A percentile compares a stretch with the other conserved stretches of the same genome.
phyloP scores from a whole-genome alignment of 2,888 invertebrate species.

The Drosophila cyrtoloma region DNA sequence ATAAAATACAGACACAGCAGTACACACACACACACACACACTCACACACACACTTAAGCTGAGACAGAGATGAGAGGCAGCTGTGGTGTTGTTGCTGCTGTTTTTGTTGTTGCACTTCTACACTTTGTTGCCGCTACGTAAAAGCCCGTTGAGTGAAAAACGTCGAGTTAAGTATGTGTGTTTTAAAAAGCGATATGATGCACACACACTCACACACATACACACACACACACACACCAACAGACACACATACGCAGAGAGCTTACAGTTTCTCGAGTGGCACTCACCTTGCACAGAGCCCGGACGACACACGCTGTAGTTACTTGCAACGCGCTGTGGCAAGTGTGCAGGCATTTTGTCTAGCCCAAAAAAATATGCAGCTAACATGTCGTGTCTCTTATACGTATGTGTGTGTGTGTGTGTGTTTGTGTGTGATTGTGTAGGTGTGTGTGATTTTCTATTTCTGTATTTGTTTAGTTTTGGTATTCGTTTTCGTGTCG shows the following conservation, averaged over 20 bases:
- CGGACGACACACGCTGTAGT: slow-evolving; percentile 49
- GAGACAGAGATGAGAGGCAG: slow-evolving; percentile 58
- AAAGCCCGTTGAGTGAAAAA: slow-evolving; percentile 80
- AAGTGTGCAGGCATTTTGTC: slow-evolving; percentile 50
- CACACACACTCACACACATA: slow-evolving; percentile 34
- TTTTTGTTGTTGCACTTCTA: slow-evolving; percentile 74
- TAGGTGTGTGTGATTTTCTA: slow-evolving; percentile 14
- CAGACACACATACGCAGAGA: slow-evolving; percentile 10
- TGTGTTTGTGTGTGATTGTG: slow-evolving; percentile 10
- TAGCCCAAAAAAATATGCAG: slow-evolving; percentile 67
- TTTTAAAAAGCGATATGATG: slow-evolving; percentile 64
- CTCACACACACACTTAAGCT: slow-evolving; percentile 14
- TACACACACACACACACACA: slow-evolving; percentile 17
- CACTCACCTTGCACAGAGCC: slow-evolving; percentile 69
- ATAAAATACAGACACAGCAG: slow-evolving; percentile 44
- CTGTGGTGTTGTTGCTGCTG: slow-evolving; percentile 62
- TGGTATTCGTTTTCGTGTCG: slow-evolving; percentile 71
- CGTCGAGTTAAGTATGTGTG: slow-evolving; percentile 79
- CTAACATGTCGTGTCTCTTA: slow-evolving; percentile 49
- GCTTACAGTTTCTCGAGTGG: slow-evolving; percentile 70
- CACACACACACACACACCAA: slow-evolving; percentile 25
- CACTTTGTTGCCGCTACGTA: slow-evolving; percentile 71
- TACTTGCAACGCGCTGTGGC: background rate
- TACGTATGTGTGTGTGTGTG: background rate
- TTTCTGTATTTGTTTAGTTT: slow-evolving; percentile 71